These are phyloP conservation scores for Phalacrocorax carbo DNA, from an alignment of 2,113 vertebrate species.

Conservation along the genomic window DNA sequence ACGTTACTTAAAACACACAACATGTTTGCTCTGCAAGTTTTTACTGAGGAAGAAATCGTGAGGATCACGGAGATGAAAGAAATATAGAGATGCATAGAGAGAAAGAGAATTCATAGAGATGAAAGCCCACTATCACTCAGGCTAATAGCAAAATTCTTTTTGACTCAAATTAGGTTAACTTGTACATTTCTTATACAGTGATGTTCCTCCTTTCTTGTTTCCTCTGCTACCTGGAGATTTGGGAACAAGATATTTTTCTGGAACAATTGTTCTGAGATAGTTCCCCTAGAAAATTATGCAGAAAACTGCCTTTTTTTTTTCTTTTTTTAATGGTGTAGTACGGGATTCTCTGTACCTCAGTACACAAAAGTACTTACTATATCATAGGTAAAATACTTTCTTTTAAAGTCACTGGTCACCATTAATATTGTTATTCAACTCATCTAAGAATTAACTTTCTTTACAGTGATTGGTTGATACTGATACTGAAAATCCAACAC, in stretches of 20 bases:
- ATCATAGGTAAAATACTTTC: background rate
- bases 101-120: background rate
- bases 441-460: background rate
- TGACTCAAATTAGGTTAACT: background rate
- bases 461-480: background rate
- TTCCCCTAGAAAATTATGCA: background rate
- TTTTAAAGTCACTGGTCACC: background rate
- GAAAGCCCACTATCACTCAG: background rate
- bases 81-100: background rate
- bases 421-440: background rate
- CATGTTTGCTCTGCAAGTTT: background rate
- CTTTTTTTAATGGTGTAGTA: background rate
- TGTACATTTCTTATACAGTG: background rate
- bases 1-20: background rate
- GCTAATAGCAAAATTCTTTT: background rate
- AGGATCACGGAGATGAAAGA: background rate
- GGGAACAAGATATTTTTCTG: background rate
- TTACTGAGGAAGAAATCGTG: background rate
- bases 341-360: background rate
- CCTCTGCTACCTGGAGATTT: background rate
- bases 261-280: background rate
- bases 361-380: background rate
- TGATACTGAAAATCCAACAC: background rate
- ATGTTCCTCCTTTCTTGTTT: background rate
- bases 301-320: background rate